Evolutionary conservation across 2,888 invertebrate genomes (phyloP), one percentile per base, ranked within the genome.

Genomic region (Acrocyrtus sp.): DNA sequence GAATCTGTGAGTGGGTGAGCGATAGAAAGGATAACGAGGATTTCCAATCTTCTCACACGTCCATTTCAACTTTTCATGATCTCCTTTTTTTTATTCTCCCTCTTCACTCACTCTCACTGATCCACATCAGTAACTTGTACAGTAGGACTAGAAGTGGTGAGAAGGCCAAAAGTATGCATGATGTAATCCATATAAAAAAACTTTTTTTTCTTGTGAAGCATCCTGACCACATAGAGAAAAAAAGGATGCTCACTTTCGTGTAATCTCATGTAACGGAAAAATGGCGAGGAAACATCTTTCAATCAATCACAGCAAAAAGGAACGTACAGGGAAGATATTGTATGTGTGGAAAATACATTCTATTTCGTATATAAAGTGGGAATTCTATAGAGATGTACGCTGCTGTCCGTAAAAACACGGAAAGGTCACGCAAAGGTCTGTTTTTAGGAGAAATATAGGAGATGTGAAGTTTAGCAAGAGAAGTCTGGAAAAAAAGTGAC

Each of bases 241-340:
- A 53, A 53, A 53, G 26, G 26, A 53, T 27, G 19, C 45, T n/a
- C 6, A 10, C 15, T 15, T 15, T 39, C 22, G 17, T 50, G 6
- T 34, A 34, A 34, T 34, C 34, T 34, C 12, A 34, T 34, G 29
- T 19, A 27, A 34, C 19, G 22, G 34, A 67, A 67, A 67, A 67
- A 51, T n/a, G n/a, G n/a, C n/a, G 51, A 67, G 51, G 58, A 67
- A 54, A 65, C 51, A 67, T 67, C 67, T 67, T 67, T 67, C 67
- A 67, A 67, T 67, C 67, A 67, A 67, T 67, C 67, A 67, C 57
- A 51, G 53, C 34, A 8, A 34, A 5, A 34, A n/a, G n/a, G n/a
- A n/a, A n/a, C n/a, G n/a, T n/a, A n/a, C n/a, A n/a, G n/a, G n/a
- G n/a, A n/a, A n/a, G n/a, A n/a, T n/a, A n/a, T n/a, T n/a, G n/a